Evolutionary conservation across 2,888 invertebrate species (phyloP).

Genomic region (Ethmia dodecea): DNA sequence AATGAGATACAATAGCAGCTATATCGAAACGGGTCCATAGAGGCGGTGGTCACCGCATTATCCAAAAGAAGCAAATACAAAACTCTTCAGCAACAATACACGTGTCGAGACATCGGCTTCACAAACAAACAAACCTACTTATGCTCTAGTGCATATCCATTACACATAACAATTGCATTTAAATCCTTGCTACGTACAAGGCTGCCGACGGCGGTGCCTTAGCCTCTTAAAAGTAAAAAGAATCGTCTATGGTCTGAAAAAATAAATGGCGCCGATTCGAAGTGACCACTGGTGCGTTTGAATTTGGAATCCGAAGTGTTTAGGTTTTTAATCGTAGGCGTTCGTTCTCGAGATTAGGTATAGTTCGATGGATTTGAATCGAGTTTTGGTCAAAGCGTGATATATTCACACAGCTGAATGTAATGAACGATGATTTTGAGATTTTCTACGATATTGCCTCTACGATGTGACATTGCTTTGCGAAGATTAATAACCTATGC

Average conservation of each 20-base stretch:
- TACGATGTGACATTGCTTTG: constrained; percentile 1
- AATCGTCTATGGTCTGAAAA: constrained; percentile 14
- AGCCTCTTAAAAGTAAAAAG: constrained; percentile 29
- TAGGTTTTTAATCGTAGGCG: constrained; percentile 27
- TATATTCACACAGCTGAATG: constrained; percentile 19
- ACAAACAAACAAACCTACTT: constrained; percentile 52
- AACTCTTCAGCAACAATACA: constrained; percentile 32
- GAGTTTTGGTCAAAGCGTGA: constrained; percentile 20
- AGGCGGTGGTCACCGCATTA: constrained; percentile 26
- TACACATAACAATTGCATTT: constrained; percentile 54
- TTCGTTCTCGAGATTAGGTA: constrained; percentile 22
- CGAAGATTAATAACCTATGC: no score
- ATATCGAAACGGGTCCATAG: no score
- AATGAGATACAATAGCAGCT: no score
- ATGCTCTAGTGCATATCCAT: constrained; percentile 74
- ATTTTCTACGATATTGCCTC: constrained; percentile 8
- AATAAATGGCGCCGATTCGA: constrained; percentile 34
- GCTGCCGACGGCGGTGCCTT: constrained; percentile 33
- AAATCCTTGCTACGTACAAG: constrained; percentile 47
- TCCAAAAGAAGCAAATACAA: constrained; percentile 17
- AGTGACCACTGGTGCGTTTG: constrained; percentile 49
- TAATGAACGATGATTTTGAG: not conserved
- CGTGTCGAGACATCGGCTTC: constrained; percentile 43
- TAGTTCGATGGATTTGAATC: constrained; percentile 33
- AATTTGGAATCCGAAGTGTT: constrained; percentile 27